Evolutionary conservation across 2,113 vertebrate species (phyloP), one percentile per base, ranked within the genome.

Genomic region (Notarius quadriscutis): DNA sequence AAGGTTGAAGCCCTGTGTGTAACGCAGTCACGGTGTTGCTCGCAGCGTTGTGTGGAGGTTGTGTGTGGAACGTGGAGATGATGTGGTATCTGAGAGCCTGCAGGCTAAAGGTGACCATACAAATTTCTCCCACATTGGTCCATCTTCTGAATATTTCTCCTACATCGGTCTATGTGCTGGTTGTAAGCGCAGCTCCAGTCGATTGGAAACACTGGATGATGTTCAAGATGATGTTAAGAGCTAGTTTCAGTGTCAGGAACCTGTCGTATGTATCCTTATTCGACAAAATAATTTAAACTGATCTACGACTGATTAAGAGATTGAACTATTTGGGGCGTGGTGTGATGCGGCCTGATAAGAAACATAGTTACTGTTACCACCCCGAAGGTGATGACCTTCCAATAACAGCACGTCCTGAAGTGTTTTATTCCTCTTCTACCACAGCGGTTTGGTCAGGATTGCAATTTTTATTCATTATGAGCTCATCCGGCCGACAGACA

Each of bases 1-100:
- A 86, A 41, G 34, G 79, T 53, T 84, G 7, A 51, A 58, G 58
- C 63, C 63, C 74, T 62, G 86, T 50, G 65, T 74, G 75, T 85
- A n/a, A 82, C 50, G 60, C 57, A 74, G 77, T 71, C 85, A 53
- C 30, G 69, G 77, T 50, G 27, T 22, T 84, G 72, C 71, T 50
- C 41, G n/a, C 77, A 48, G 83, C 71, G 48, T 62, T 65, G 69
- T 89, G 83, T 85, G 78, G 86, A 90, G 89, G 85, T 87, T 87
- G 83, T 48, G 18, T 62, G 27, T 50, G 55, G 84, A 72, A 41
- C 79, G 67, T 41, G 55, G 78, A 58, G 80, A 22, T 65, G 27
- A 79, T 60, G 72, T 34, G 69, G 17, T 69, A 72, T 63, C 67
- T 48, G 20, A 8, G 53, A 34, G 53, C 69, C 75, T 67, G 65